phyloP scores from a whole-genome alignment of 1,140 invertebrate species.

The Grapholita molesta region DNA sequence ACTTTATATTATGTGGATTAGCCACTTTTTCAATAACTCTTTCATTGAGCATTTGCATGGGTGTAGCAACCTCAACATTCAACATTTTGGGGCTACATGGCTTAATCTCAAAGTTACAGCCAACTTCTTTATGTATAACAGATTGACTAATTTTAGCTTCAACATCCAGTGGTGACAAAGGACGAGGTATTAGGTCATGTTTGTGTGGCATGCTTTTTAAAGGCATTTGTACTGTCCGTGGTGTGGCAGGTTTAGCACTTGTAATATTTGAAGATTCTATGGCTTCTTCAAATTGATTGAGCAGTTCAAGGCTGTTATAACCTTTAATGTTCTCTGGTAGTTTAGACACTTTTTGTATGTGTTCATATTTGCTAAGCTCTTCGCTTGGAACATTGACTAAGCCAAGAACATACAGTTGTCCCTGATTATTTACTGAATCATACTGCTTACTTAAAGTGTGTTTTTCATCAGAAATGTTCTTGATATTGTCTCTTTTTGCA shows the following conservation, averaged over 20 bases:
- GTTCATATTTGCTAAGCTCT: conserved; percentile 72
- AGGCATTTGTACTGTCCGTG: conserved; percentile 34
- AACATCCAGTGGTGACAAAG: conserved; percentile 71
- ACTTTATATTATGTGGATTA: conserved; percentile 46
- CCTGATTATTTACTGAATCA: conserved; percentile 48
- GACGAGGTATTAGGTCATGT: conserved; percentile 39
- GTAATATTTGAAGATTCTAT: conserved; percentile 55
- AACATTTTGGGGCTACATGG: conserved; percentile 74
- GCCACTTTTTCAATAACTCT: conserved; percentile 67
- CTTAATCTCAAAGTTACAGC: conserved; percentile 77
- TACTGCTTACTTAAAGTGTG: conserved; percentile 34
- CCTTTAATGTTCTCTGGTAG: conserved; percentile 76
- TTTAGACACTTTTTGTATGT: conserved; percentile 75
- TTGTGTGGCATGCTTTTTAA: conserved; percentile 33
- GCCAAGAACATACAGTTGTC: conserved; percentile 72
- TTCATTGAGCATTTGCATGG: conserved; percentile 59
- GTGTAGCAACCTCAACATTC: conserved; percentile 65
- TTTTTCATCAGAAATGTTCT: conserved; percentile 31
- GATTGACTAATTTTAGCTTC: conserved; percentile 78
- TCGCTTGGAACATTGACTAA: conserved; percentile 69
- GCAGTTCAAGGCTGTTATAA: conserved; percentile 65
- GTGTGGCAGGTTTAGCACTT: conserved; percentile 24
- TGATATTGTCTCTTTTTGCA: conserved; percentile 39
- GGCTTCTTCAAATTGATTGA: conserved; percentile 69
- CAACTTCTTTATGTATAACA: conserved; percentile 76